phyloP scores from a whole-genome alignment of 2,797 vertebrate species.

The Bovichtus diacanthus region DNA sequence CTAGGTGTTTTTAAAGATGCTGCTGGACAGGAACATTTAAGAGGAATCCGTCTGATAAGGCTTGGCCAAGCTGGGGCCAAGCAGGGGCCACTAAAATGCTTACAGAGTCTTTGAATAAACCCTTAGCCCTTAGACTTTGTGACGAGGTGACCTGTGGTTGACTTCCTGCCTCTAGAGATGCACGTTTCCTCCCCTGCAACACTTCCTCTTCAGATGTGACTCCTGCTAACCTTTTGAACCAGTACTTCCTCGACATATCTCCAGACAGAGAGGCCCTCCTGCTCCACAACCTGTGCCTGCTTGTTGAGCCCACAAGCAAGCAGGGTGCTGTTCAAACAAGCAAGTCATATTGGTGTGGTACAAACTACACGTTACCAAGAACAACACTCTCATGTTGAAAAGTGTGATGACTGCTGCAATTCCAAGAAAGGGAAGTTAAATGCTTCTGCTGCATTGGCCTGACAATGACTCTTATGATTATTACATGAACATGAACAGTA shows the following conservation, averaged over 20 bases:
- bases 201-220: conserved; percentile 46
- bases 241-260: conserved; percentile 18
- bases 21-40: background rate
- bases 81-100: conserved; percentile 6
- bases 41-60: background rate
- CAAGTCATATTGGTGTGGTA: background rate
- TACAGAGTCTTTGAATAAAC: conserved; percentile 23
- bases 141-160: conserved; percentile 26
- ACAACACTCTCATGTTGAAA: conserved; percentile 34
- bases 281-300: background rate
- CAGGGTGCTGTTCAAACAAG: conserved; percentile 35
- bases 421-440: conserved; percentile 29
- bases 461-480: background rate
- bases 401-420: conserved; percentile 5
- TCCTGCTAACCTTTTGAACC: conserved; percentile 37
- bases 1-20: background rate
- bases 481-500: background rate
- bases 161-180: conserved; percentile 9
- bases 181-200: conserved; percentile 8
- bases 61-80: conserved; percentile 5
- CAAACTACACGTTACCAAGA: conserved; percentile 25
- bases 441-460: conserved; percentile 1
- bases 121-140: background rate
- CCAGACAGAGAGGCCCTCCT: background rate
- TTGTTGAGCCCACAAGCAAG: background rate